Conservation (phyloP, 2,888 invertebrate genomes). For the Drosophila peninsularis region DNA sequence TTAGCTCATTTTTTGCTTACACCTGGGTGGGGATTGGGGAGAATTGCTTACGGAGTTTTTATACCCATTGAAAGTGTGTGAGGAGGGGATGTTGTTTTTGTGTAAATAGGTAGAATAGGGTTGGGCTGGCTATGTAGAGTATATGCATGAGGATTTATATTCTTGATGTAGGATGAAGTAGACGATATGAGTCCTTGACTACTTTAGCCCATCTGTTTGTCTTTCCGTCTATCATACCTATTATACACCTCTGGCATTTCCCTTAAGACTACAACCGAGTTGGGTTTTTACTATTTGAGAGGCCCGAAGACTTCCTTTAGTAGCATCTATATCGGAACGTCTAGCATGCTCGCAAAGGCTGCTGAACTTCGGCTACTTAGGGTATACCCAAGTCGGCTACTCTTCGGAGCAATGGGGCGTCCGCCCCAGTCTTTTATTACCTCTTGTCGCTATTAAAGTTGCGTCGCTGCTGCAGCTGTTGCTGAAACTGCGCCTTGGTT, state of each 20-base stretch:
- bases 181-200: too few relatives aligned
- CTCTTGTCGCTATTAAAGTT: slow-evolving; percentile 66
- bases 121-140: background rate
- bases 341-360: background rate
- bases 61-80: background rate
- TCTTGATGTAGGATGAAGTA: too few relatives aligned
- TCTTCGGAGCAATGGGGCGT: slow-evolving; percentile 4
- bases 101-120: background rate
- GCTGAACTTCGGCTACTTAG: background rate
- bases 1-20: slow-evolving; percentile 5
- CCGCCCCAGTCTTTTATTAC: slow-evolving; percentile 60
- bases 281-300: background rate
- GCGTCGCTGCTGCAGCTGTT: slow-evolving; percentile 76
- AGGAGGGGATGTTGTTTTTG: background rate
- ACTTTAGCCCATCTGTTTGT: background rate
- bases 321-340: background rate
- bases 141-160: background rate
- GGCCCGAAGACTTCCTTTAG: background rate
- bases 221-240: background rate
- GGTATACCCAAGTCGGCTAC: background rate
- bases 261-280: background rate
- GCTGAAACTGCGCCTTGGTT: slow-evolving; percentile 79
- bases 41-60: background rate
- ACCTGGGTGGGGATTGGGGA: background rate
- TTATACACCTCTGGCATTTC: background rate